These are phyloP conservation scores for Gambusia holbrooki DNA, from an alignment of 2,113 vertebrate species.

Conservation along the genomic window DNA sequence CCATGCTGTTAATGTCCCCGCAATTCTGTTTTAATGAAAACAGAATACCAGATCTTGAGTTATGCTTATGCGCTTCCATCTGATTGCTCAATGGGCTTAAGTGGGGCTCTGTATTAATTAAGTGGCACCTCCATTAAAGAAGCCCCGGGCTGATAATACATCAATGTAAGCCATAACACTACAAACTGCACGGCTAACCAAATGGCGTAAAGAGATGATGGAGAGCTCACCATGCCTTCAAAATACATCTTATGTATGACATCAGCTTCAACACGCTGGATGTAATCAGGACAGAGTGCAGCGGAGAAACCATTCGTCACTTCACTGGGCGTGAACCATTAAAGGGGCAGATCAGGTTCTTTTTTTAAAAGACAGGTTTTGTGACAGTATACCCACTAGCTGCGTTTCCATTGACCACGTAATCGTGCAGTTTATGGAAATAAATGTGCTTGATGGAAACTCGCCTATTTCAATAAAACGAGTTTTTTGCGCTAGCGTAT, in stretches of 20 bases:
- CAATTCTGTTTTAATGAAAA: conserved; percentile 5
- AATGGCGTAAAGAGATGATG: conserved; percentile 32
- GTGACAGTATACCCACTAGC: no score
- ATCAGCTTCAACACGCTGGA: background rate
- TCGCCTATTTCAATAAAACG: no score
- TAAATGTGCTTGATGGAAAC: no score
- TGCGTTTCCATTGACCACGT: no score
- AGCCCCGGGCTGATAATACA: conserved; percentile 32
- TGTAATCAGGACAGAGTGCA: background rate
- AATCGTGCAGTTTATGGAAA: no score
- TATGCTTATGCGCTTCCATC: conserved; percentile 18
- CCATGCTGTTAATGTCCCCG: background rate
- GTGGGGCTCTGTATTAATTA: conserved; percentile 51
- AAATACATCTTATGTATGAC: conserved; percentile 31
- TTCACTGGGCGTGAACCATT: no score
- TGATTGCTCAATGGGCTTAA: conserved; percentile 39
- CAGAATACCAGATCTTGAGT: conserved; percentile 17
- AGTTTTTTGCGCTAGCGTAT: no score
- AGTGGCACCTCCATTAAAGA: conserved; percentile 45
- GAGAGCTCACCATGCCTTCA: conserved; percentile 33
- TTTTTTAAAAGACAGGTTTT: no score
- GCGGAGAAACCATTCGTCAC: background rate
- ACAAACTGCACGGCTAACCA: conserved; percentile 27
- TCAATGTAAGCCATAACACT: conserved; percentile 18
- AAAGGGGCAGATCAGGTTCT: no score